phyloP scores from a whole-genome alignment of 2,113 vertebrate species.

The Cyprinodon variegatus region DNA sequence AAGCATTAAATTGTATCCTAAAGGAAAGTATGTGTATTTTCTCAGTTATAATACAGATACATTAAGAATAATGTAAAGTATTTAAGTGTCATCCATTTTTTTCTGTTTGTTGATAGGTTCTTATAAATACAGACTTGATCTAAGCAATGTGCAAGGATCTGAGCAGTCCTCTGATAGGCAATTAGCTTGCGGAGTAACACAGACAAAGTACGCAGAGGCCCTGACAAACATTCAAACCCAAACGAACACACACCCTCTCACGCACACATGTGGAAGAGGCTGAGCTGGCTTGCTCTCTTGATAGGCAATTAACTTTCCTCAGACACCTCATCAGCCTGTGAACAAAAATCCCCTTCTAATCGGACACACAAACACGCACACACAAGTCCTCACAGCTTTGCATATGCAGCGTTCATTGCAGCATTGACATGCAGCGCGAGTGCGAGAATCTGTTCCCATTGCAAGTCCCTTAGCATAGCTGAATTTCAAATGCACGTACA shows the following conservation, averaged over 20 bases:
- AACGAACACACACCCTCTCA: slow-evolving; percentile 22
- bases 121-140: slow-evolving; percentile 26
- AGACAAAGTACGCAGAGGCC: slow-evolving; percentile 22
- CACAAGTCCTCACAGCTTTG: slow-evolving; percentile 49
- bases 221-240: slow-evolving; percentile 41
- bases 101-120: slow-evolving; percentile 27
- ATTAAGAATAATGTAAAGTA: slow-evolving; percentile 14
- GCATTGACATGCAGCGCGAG: slow-evolving; percentile 71
- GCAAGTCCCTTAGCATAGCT: slow-evolving; percentile 46
- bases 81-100: not conserved
- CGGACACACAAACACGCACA: slow-evolving; percentile 55
- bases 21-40: not conserved
- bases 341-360: slow-evolving; percentile 62
- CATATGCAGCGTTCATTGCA: slow-evolving; percentile 67
- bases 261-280: slow-evolving; percentile 31
- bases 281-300: slow-evolving; percentile 72
- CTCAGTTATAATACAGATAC: not conserved
- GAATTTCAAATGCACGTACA: slow-evolving; percentile 48
- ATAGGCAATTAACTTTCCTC: slow-evolving; percentile 79
- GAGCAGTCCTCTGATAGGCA: slow-evolving; percentile 55
- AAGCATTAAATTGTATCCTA: not conserved
- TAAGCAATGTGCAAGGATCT: slow-evolving; percentile 46
- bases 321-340: slow-evolving; percentile 74
- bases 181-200: slow-evolving; percentile 58
- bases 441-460: slow-evolving; percentile 67